phyloP scores from a whole-genome alignment of 2,797 vertebrate genomes.

The Pempheris klunzingeri region DNA sequence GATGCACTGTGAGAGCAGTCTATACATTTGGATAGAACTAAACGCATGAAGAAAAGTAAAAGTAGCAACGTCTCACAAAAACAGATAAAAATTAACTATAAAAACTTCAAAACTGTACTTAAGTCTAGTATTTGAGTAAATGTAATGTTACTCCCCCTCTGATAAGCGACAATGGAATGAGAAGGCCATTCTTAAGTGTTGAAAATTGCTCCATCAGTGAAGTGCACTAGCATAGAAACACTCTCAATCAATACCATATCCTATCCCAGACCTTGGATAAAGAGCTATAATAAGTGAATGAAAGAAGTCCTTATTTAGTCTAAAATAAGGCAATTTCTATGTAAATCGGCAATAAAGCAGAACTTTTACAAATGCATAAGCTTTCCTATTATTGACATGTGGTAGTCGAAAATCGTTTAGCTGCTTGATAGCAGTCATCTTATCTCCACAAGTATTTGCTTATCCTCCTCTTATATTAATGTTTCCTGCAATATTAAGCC shows the following conservation, averaged over 20 bases:
- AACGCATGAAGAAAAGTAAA: neutral
- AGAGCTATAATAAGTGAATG: slow-evolving; percentile 75
- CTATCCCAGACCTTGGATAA: slow-evolving; percentile 71
- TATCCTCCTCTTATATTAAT: slow-evolving; percentile 94
- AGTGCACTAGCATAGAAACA: slow-evolving; percentile 29
- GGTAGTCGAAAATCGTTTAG: slow-evolving; percentile 94
- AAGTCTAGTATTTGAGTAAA: neutral
- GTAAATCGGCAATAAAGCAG: slow-evolving; percentile 99
- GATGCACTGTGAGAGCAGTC: no score
- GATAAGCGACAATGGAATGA: slow-evolving; percentile 22
- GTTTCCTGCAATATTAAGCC: slow-evolving; percentile 93
- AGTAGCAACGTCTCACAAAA: neutral
- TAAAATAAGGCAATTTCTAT: slow-evolving; percentile 99
- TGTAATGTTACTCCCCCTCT: slow-evolving; percentile 1
- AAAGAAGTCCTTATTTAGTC: slow-evolving; percentile 89
- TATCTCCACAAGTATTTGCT: slow-evolving; percentile 96
- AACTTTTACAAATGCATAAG: slow-evolving; percentile 96
- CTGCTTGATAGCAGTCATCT: slow-evolving; percentile 95
- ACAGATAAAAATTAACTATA: neutral
- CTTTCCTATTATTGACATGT: slow-evolving; percentile 95
- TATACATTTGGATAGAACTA: neutral
- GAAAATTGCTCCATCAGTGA: slow-evolving; percentile 45
- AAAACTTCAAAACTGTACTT: slow-evolving; percentile 6
- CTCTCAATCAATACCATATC: slow-evolving; percentile 67
- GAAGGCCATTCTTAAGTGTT: slow-evolving; percentile 44